A percentile compares a stretch with the other conserved stretches of the same genome.
phyloP scores from a whole-genome alignment of 2,113 vertebrate species.

The Dicentrarchus labrax region DNA sequence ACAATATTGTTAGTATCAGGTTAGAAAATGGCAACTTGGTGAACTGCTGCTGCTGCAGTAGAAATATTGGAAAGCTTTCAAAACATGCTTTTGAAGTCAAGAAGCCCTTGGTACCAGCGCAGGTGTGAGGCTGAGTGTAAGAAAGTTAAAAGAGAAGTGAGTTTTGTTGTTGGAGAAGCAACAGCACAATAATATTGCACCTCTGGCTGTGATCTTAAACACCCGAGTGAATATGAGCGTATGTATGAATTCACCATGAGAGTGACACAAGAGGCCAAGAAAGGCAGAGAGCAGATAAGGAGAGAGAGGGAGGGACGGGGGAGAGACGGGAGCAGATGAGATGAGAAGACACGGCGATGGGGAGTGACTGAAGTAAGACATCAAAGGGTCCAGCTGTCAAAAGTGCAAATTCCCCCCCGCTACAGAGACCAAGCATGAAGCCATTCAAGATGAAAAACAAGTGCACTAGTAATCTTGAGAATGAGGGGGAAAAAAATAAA shows the following conservation, averaged over 20 bases:
- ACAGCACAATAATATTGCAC: neutral
- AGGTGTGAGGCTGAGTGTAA: neutral
- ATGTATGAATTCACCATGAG: conserved; percentile 23
- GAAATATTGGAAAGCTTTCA: conserved; percentile 30
- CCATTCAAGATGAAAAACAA: conserved; percentile 37
- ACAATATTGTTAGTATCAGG: conserved; percentile 3
- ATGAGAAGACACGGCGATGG: conserved; percentile 38
- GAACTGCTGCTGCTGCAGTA: conserved; percentile 9
- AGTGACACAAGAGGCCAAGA: conserved; percentile 15
- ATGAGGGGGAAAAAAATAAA: neutral
- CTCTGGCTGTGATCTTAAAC: conserved; percentile 25
- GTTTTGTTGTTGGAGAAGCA: conserved; percentile 6
- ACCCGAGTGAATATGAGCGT: neutral
- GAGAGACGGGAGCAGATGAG: conserved; percentile 40
- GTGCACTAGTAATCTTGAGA: conserved; percentile 10
- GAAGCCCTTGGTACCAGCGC: neutral
- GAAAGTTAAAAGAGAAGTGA: conserved; percentile 7
- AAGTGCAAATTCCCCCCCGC: conserved; percentile 45
- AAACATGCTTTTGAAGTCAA: conserved; percentile 31
- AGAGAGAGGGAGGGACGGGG: neutral
- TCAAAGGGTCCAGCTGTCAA: conserved; percentile 73
- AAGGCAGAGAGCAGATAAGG: conserved; percentile 20
- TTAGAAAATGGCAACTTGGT: neutral
- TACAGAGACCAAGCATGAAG: conserved; percentile 23
- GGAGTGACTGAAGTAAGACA: conserved; percentile 64